Base-by-base conservation (phyloP, 2,888 invertebrate species). In the Mactromeris polynyma region DNA sequence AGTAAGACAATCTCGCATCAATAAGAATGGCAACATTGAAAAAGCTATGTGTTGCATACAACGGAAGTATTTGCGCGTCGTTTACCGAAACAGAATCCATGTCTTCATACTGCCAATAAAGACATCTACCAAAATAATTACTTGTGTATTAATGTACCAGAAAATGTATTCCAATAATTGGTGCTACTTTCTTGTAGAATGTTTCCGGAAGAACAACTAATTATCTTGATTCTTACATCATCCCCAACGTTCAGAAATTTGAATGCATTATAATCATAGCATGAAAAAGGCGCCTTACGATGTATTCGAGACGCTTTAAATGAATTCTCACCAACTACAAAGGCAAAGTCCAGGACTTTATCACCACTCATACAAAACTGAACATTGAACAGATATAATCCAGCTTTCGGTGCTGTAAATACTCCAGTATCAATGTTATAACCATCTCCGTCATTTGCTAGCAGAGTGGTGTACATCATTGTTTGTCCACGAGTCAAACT, bases 261-360 rank as follows among this genome's bases (percentile, higher is more conserved):
- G 17, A 46, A 26, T 79, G 79, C 79, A 79, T 79, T 46, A 26
- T n/a, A 79, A 79, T 46, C 46, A 26, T 79, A 79, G 38, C 79
- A 79, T n/a, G n/a, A n/a, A 4, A 14, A 26, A 21, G 46, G 26
- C 42, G 21, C 2, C 21, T 26, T 42, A 38, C 79, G 11, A 7
- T 79, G 46, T 14, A 79, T 46, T 9, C 46, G 46, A 6, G 79
- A 21, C 19, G 46, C 38, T 46, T 79, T 40, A 21, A 79, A 79
- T 17, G 79, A 9, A n/a, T 46, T 38, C 46, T 79, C 79, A 42
- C 31, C 46, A n/a, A 38, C 79, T 21, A 79, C 46, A 26, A 79
- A 79, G 42, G 42, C 79, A 42, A 79, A 46, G 17, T 79, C 42
- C 26, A 79, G n/a, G 31, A n/a, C 11, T 14, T 79, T 42, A 1